Evolutionary conservation across 2,797 vertebrate genomes (phyloP), one percentile per base, ranked within the genome.

Genomic region (Aratinga solstitialis): DNA sequence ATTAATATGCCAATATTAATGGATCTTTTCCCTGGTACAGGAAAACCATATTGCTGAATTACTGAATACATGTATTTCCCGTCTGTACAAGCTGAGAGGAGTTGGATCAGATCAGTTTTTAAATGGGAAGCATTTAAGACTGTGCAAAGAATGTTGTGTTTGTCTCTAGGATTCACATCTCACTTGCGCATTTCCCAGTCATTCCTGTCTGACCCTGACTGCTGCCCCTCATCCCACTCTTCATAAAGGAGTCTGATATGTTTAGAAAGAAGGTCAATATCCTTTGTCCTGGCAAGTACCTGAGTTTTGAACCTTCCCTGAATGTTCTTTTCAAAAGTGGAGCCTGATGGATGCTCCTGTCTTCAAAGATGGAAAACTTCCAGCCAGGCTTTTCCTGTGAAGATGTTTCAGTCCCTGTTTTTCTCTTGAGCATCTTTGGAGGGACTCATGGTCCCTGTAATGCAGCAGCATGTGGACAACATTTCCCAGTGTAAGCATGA

Each of bases 1-100:
- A 75, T 90, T 90, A 90, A 92, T 72, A 66, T 76, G 78, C 62
- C 71, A 82, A 84, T 71, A 86, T 79, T 94, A 96, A 94, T 68
- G 80, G 68, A 79, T 74, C 74, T 73, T 90, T 96, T 69, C 67
- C 81, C 24, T 63, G n/a, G 11, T 76, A 84, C 30, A 71, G 89
- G 56, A 92, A 87, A 95, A 79, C 23, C 63, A 36, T 54, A 69
- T 76, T 89, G 59, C 67, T 93, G 40, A 50, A 74, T 90, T 90
- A 84, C 43, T 18, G 27, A 54, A 47, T 54, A 54, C n/a, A 56
- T 9, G 11, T 77, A 36, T 90, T 82, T 59, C 59, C 63, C 43
- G 11, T 42, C 84, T 84, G n/a, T 62, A 59, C 42, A 76, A 86
- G 71, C 26, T 11, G 11, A 82, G 71, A 90, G 59, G 67, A 90